Evolutionary conservation across 2,797 vertebrate species (phyloP).

Genomic region (Nothura maculosa): DNA sequence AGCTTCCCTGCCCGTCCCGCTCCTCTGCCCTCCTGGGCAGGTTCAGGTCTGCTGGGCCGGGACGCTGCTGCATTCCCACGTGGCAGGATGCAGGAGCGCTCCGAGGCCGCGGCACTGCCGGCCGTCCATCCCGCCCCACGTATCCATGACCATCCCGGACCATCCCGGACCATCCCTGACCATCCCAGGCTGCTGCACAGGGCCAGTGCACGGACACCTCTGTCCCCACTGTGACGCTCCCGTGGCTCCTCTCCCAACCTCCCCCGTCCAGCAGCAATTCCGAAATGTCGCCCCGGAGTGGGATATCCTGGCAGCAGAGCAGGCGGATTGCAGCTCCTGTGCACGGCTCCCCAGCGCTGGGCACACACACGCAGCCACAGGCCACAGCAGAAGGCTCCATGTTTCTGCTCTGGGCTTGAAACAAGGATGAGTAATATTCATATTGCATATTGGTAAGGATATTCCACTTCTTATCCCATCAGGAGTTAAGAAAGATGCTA

Average conservation of each 20-base stretch:
- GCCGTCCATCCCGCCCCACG: background rate
- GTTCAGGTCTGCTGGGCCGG: accelerated
- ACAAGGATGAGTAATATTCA: background rate
- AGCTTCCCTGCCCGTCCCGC: background rate
- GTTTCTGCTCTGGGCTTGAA: background rate
- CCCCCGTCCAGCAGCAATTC: accelerated
- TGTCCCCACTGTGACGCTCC: accelerated
- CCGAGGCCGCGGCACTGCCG: background rate
- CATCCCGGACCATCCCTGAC: no score
- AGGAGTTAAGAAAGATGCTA: slow-evolving; percentile 37
- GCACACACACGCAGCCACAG: no score
- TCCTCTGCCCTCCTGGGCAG: background rate
- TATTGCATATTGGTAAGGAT: background rate
- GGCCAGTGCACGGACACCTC: no score
- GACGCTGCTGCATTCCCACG: accelerated
- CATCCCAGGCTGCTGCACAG: no score
- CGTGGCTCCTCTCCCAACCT: accelerated
- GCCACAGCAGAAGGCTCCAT: background rate
- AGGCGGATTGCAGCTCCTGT: background rate
- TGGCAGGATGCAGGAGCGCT: no score
- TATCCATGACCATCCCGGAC: no score
- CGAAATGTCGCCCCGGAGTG: accelerated
- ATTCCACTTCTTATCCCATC: background rate
- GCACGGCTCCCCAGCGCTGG: background rate
- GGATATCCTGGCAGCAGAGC: background rate